These are phyloP conservation scores for Pantherophis alleghaniensis DNA, from an alignment of 2,797 vertebrate genomes.

Conservation along the genomic window DNA sequence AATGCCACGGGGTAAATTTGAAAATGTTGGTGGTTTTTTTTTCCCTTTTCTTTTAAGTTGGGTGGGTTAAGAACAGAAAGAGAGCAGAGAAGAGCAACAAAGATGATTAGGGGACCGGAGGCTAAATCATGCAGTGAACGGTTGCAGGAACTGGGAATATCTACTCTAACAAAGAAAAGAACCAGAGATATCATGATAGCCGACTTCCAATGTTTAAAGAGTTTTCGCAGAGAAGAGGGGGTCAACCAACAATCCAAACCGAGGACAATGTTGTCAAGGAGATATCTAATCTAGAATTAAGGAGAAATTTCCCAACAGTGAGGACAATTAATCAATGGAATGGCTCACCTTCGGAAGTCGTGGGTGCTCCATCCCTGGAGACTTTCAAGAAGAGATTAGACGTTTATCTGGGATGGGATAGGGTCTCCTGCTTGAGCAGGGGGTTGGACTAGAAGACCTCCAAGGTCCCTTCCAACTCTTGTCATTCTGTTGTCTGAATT, in stretches of 20 bases:
- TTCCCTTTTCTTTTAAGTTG: neutral
- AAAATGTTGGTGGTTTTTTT: neutral
- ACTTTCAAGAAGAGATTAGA: neutral
- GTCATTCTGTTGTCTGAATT: neutral
- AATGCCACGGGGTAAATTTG: neutral
- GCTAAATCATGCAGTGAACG: neutral
- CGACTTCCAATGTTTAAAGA: no score
- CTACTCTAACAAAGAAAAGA: no score
- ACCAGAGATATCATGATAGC: no score
- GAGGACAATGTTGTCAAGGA: no score
- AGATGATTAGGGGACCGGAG: neutral
- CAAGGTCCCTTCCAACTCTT: neutral
- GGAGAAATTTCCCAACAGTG: no score
- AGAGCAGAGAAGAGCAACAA: neutral
- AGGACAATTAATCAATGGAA: no score
- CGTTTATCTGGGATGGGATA: neutral
- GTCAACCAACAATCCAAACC: no score
- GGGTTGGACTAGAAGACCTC: neutral
- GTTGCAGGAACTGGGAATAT: neutral
- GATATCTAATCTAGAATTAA: no score
- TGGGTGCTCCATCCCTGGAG: no score
- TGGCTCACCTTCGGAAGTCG: no score
- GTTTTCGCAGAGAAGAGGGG: no score
- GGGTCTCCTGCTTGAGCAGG: neutral
- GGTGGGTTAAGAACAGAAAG: neutral